Percentiles rank a stretch among this genome's conserved stretches.
Evolutionary conservation across 2,113 vertebrate genomes (phyloP).

Genomic region (Sorex fumeus): DNA sequence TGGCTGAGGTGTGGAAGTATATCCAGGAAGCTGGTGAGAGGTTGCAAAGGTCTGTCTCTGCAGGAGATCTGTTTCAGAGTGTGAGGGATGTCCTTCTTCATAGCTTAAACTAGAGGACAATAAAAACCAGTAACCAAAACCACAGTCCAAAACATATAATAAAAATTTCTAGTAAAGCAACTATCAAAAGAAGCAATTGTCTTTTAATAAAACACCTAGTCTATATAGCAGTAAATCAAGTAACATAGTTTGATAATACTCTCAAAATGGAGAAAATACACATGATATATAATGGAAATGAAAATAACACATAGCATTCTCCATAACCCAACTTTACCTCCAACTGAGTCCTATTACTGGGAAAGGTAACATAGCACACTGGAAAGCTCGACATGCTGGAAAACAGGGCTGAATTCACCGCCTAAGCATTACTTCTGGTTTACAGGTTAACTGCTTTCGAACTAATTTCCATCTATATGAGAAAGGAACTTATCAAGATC

Average conservation of each 20-base stretch:
- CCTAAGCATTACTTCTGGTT: background rate
- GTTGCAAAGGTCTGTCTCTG: slow-evolving; percentile 95
- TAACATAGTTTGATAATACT: background rate
- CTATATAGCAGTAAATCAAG: background rate
- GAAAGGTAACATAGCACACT: slow-evolving; percentile 7
- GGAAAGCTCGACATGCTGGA: slow-evolving; percentile 7
- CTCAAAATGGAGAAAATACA: slow-evolving; percentile 22
- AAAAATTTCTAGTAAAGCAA: slow-evolving; percentile 57
- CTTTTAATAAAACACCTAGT: slow-evolving; percentile 38
- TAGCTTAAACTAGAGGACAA: slow-evolving; percentile 93
- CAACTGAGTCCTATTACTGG: slow-evolving; percentile 36
- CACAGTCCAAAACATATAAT: slow-evolving; percentile 35
- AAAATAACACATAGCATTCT: slow-evolving; percentile 38
- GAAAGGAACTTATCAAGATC: background rate
- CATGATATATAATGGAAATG: background rate
- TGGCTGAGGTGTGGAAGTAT: slow-evolving; percentile 93
- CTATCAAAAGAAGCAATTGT: slow-evolving; percentile 43
- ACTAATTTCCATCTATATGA: slow-evolving; percentile 20
- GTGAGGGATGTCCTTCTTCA: slow-evolving; percentile 93
- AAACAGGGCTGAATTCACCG: slow-evolving; percentile 23
- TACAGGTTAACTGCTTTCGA: background rate
- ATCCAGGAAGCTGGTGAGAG: slow-evolving; percentile 95
- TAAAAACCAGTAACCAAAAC: slow-evolving; percentile 80
- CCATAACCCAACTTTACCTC: slow-evolving; percentile 41
- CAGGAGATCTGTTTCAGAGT: slow-evolving; percentile 95